Base-by-base conservation (phyloP, 2,113 vertebrate species). In the Ginglymostoma cirratum region DNA sequence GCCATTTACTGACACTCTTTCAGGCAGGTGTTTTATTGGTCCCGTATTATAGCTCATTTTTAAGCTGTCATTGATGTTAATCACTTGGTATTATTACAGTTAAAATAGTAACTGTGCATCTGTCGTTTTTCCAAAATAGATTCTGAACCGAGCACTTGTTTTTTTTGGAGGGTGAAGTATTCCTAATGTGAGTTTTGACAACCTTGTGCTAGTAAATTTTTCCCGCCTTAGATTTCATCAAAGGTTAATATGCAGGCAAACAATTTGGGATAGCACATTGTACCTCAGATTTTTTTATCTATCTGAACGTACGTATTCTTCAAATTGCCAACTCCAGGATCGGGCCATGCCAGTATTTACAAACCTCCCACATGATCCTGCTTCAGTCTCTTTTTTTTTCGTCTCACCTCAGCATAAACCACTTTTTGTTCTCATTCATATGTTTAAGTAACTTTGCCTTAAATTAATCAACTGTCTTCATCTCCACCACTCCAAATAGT, bases 41-140 rank as follows among this genome's bases (percentile, higher is more conserved):
- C 61, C 21, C 30, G 0, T 21, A 38, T n/a, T 66, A n/a, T 93
- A 7, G 52, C 14, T 10, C 27, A 55, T 8, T 90, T 66, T 67
- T 61, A 93, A 93, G 34, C 61, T 65, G 4, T 92, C 89, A 10
- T 23, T 66, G 17, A 42, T 83, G 80, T 38, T 65, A 65, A 92
- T 61, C 30, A 15, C 52, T 65, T n/a, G 27, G 87, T 61, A 30
- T 24, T 17, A 61, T 90, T 30, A 83, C n/a, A 38, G 78, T 83
- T 92, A 92, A 61, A 61, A 92, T 92, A 92, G 87, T 19, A 65
- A 92, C 55, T 34, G 52, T 17, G 27, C 52, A 90, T 34, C 55
- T 90, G 87, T 61, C 55, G 12, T 89, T 89, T 87, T 89, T 90
- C 87, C 87, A 90, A 90, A 90, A 90, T 65, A 90, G 87, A 34